A percentile compares a stretch with the other conserved stretches of the same genome.
phyloP scores from a whole-genome alignment of 2,888 invertebrate species.

The Zaprionus lineosus region DNA sequence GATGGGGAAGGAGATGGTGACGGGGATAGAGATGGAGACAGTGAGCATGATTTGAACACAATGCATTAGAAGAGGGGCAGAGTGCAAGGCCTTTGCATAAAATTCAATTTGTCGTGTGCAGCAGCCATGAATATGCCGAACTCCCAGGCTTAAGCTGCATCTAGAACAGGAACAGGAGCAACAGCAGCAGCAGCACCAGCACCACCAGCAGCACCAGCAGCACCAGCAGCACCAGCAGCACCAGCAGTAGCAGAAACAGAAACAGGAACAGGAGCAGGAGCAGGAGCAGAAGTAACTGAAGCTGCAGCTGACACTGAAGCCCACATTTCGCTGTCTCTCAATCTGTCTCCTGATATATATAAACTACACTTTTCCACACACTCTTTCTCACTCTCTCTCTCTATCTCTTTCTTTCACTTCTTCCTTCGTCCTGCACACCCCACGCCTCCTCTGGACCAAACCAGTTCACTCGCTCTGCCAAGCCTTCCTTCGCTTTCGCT shows the following conservation, averaged over 20 bases:
- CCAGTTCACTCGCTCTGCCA: too few relatives aligned
- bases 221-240: too few relatives aligned
- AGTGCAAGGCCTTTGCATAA: slow-evolving; percentile 69
- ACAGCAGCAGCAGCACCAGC: too few relatives aligned
- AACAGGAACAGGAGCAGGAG: too few relatives aligned
- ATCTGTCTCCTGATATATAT: slow-evolving; percentile 34
- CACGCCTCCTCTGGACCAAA: not conserved
- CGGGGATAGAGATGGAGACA: slow-evolving; percentile 5
- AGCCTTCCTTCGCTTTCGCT: slow-evolving; percentile 1
- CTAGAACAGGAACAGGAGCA: slow-evolving; percentile 22
- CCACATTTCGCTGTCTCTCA: slow-evolving; percentile 52
- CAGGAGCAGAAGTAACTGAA: too few relatives aligned
- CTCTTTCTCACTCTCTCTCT: not conserved
- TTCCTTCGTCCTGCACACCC: not conserved
- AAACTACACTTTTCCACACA: slow-evolving; percentile 5
- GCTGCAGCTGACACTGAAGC: slow-evolving; percentile 44
- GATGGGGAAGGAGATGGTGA: not conserved
- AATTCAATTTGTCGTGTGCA: slow-evolving; percentile 79
- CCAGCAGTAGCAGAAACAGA: too few relatives aligned
- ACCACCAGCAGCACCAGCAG: too few relatives aligned
- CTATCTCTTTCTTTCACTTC: not conserved
- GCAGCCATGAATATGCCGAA: slow-evolving; percentile 77
- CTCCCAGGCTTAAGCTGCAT: slow-evolving; percentile 53
- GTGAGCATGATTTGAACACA: slow-evolving; percentile 21
- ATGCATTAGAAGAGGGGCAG: slow-evolving; percentile 29